A percentile compares a stretch with the other conserved stretches of the same genome.
Evolutionary conservation across 2,797 vertebrate genomes (phyloP).

Genomic region (Gymnoscopelus braueri): DNA sequence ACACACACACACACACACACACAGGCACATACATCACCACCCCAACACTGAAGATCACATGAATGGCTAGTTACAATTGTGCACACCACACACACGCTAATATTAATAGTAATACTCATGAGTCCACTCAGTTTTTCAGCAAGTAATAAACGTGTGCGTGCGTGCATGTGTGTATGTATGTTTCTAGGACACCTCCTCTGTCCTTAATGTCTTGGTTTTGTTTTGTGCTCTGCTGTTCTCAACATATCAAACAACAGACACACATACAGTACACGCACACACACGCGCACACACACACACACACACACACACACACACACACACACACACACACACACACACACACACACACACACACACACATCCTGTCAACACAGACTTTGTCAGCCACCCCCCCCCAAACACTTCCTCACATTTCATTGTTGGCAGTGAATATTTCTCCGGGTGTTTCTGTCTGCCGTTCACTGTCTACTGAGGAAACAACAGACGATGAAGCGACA

Average conservation of each 20-base stretch:
- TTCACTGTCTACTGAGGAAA: conserved; percentile 35
- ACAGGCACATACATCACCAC: neutral
- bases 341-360: conserved; percentile 24
- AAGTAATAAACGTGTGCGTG: too few species aligned
- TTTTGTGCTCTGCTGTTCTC: too few species aligned
- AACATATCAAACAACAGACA: too few species aligned
- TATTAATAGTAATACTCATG: too few species aligned
- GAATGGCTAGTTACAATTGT: too few species aligned
- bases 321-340: neutral
- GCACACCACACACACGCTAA: conserved; percentile 22
- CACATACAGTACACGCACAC: too few species aligned
- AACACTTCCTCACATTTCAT: conserved; percentile 38
- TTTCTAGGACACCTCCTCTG: too few species aligned
- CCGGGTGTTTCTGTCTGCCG: conserved; percentile 30
- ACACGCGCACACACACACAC: neutral
- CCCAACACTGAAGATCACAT: too few species aligned
- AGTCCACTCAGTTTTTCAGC: too few species aligned
- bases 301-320: conserved; percentile 4
- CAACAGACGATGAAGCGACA: conserved; percentile 37
- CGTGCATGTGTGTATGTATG: too few species aligned
- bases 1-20: conserved; percentile 18
- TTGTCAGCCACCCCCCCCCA: conserved; percentile 31
- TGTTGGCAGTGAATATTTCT: conserved; percentile 56
- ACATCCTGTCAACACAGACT: conserved; percentile 8
- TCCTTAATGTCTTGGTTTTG: too few species aligned